Conservation (phyloP, 2,888 invertebrate genomes). For the Eustalomyia histrio region DNA sequence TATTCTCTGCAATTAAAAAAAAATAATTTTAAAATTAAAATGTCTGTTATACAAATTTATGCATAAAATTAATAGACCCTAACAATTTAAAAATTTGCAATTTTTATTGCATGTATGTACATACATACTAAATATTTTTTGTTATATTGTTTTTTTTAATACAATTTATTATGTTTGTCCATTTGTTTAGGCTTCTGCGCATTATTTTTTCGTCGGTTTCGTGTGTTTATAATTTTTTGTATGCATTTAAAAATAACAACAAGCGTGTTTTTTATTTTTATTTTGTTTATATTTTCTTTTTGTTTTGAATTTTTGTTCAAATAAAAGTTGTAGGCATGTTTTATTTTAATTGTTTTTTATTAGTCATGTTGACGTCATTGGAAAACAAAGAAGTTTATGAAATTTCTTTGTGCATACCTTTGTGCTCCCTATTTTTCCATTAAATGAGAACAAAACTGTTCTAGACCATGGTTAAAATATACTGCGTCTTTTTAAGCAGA, state of each 20-base stretch:
- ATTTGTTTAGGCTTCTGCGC: slow-evolving; percentile 23
- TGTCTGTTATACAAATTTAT: slow-evolving; percentile 23
- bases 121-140: neutral
- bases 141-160: slow-evolving; percentile 14
- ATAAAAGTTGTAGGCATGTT: neutral
- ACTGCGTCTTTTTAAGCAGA: neutral
- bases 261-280: slow-evolving; percentile 37
- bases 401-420: slow-evolving; percentile 2
- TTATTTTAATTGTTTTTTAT: neutral
- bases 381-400: slow-evolving; percentile 28
- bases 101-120: too few relatives aligned
- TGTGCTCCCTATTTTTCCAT: neutral
- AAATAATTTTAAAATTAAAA: neutral
- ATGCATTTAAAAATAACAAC: slow-evolving; percentile 47
- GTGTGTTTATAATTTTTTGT: slow-evolving; percentile 9
- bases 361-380: slow-evolving; percentile 28
- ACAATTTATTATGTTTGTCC: slow-evolving; percentile 9
- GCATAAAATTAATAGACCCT: slow-evolving; percentile 42
- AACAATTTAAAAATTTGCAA: slow-evolving; percentile 1
- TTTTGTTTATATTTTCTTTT: slow-evolving; percentile 34
- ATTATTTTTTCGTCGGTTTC: neutral
- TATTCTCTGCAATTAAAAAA: neutral
- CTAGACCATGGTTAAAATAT: neutral
- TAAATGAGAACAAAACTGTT: neutral
- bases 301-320: slow-evolving; percentile 10